phyloP scores from a whole-genome alignment of 2,113 vertebrate genomes.

The Phalacrocorax pelagicus region DNA sequence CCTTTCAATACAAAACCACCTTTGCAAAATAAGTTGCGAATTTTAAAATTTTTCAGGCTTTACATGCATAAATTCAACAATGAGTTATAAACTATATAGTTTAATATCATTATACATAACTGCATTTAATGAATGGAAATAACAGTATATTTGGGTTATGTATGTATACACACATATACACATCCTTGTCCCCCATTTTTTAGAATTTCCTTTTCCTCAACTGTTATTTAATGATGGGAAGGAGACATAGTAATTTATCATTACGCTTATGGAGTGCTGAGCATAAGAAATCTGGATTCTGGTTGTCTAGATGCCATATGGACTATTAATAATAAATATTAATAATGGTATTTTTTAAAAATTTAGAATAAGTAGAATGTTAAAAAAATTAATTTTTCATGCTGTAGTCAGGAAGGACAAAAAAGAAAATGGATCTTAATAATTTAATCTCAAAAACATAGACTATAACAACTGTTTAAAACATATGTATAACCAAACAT shows the following conservation, averaged over 20 bases:
- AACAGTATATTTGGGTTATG: neutral
- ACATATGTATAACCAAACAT: neutral
- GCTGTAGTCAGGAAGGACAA: neutral
- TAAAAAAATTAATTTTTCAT: neutral
- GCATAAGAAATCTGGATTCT: neutral
- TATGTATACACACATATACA: fast-evolving
- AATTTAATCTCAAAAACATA: neutral
- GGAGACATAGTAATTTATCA: neutral
- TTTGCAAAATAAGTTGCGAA: neutral
- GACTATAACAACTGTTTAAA: neutral
- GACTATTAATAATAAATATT: neutral
- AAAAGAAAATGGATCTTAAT: neutral
- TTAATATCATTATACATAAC: neutral
- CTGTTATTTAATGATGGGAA: neutral
- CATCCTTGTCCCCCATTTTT: neutral
- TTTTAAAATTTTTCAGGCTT: neutral
- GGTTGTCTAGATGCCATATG: neutral
- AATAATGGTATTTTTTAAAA: neutral
- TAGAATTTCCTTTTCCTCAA: neutral
- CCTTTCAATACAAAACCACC: neutral
- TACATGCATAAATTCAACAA: neutral
- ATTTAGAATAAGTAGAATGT: neutral
- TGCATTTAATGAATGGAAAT: neutral
- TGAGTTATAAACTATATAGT: neutral
- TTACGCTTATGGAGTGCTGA: neutral